Evolutionary conservation across 2,113 vertebrate genomes (phyloP).

Genomic region (Morone saxatilis): DNA sequence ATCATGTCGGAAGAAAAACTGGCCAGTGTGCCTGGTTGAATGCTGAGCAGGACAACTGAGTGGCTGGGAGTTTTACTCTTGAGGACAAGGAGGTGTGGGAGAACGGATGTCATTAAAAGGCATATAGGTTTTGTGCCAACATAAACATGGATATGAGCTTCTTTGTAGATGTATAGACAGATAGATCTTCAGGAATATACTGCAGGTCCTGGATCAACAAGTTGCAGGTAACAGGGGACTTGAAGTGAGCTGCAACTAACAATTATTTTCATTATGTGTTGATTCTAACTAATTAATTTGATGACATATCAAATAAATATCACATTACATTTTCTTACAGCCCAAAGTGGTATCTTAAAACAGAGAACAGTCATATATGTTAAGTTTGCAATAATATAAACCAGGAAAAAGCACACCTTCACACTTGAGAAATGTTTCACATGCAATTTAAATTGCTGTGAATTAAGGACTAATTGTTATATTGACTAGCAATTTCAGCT

Average conservation of each 20-base stretch:
- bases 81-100: slow-evolving; percentile 30
- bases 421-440: background rate
- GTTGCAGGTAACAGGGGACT: background rate
- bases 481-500: background rate
- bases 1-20: slow-evolving; percentile 55
- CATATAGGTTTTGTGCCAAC: slow-evolving; percentile 11
- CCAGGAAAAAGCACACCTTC: background rate
- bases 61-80: slow-evolving; percentile 23
- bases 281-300: background rate
- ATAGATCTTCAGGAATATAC: background rate
- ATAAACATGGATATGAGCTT: slow-evolving; percentile 16
- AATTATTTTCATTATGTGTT: background rate
- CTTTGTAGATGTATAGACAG: background rate
- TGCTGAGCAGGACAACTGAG: slow-evolving; percentile 62
- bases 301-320: background rate
- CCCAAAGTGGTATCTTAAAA: too few species aligned
- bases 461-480: background rate
- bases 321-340: background rate
- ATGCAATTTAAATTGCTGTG: background rate
- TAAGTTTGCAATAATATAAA: too few species aligned
- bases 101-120: slow-evolving; percentile 23
- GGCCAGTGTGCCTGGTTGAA: slow-evolving; percentile 55
- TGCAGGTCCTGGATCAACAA: background rate
- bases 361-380: too few species aligned
- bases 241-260: background rate